Conservation (phyloP, 2,113 vertebrate species). For the Ochotona princeps region DNA sequence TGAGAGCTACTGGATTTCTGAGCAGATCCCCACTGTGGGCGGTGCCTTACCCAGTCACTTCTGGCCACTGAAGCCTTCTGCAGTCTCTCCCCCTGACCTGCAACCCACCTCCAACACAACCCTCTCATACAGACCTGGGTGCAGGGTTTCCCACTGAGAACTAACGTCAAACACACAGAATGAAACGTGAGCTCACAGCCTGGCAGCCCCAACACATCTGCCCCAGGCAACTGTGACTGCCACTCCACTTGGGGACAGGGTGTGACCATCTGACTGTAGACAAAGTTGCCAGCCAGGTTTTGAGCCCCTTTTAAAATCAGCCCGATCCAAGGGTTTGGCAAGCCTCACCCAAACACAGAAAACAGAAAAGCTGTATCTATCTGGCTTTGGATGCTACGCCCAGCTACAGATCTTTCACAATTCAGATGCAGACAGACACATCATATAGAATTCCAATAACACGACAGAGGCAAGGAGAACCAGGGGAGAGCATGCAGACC, state of each 20-base stretch:
- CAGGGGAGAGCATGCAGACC: slow-evolving; percentile 28
- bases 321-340: background rate
- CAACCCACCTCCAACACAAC: background rate
- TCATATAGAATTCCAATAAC: slow-evolving; percentile 55
- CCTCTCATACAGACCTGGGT: background rate
- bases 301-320: slow-evolving; percentile 41
- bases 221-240: background rate
- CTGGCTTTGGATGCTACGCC: slow-evolving; percentile 58
- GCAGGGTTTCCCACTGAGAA: background rate
- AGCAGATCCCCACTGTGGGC: background rate
- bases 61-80: background rate
- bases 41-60: background rate
- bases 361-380: background rate
- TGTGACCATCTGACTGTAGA: rapidly evolving
- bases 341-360: slow-evolving; percentile 46
- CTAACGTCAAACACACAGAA: background rate
- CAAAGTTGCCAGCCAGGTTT: background rate
- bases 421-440: slow-evolving; percentile 61
- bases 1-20: background rate
- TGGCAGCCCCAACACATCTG: background rate
- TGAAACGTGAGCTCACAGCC: background rate
- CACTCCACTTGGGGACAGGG: background rate
- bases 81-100: background rate
- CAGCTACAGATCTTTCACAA: slow-evolving; percentile 13
- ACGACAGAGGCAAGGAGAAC: slow-evolving; percentile 2